Conservation (phyloP, 1,140 invertebrate species). For the Wasmannia auropunctata region DNA sequence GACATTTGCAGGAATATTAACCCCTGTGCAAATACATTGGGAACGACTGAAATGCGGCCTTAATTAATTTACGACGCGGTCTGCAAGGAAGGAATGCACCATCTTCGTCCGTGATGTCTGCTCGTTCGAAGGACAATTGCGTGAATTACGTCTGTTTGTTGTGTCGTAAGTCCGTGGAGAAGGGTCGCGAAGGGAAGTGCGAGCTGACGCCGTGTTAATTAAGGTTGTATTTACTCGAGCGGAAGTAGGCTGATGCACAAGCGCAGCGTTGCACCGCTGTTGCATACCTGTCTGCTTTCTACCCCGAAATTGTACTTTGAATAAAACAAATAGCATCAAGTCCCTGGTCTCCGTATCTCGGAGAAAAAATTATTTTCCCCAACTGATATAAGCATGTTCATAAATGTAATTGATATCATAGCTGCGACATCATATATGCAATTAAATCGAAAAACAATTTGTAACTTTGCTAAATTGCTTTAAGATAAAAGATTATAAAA, state of each 20-base stretch:
- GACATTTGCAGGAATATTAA: slow-evolving; percentile 47
- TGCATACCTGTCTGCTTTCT: slow-evolving; percentile 49
- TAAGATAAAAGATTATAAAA: background rate
- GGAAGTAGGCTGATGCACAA: slow-evolving; percentile 72
- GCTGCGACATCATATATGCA: background rate
- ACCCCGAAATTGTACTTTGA: slow-evolving; percentile 58
- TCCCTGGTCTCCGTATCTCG: background rate
- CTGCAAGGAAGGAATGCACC: slow-evolving; percentile 49
- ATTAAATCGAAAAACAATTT: background rate
- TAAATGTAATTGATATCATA: background rate
- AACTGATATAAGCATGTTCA: background rate
- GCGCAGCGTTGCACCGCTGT: slow-evolving; percentile 44
- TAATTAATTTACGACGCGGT: slow-evolving; percentile 58
- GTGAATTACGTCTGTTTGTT: slow-evolving; percentile 75
- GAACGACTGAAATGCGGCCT: slow-evolving; percentile 49
- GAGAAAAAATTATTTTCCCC: background rate
- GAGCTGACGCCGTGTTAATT: slow-evolving; percentile 78
- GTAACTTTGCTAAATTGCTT: background rate
- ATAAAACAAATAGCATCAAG: slow-evolving; percentile 54
- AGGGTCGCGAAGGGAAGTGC: slow-evolving; percentile 61
- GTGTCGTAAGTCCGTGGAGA: slow-evolving; percentile 71
- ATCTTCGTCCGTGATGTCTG: slow-evolving; percentile 41
- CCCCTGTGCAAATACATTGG: slow-evolving; percentile 47
- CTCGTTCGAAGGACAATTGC: slow-evolving; percentile 71
- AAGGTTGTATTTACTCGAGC: slow-evolving; percentile 78